phyloP scores from a whole-genome alignment of 2,888 invertebrate genomes.

The Panopea generosa region DNA sequence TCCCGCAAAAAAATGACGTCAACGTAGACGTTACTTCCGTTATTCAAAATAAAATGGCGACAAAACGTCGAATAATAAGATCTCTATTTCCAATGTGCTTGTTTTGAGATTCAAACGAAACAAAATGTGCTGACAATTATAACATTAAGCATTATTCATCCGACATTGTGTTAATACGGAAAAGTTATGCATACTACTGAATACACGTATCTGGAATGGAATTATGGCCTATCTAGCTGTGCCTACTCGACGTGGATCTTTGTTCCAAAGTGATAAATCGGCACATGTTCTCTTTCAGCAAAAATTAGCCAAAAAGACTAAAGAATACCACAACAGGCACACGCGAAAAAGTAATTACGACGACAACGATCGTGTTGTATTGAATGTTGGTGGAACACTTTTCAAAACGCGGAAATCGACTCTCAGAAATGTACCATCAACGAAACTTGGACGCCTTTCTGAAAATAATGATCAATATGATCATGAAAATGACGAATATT shows the following conservation, averaged over 20 bases:
- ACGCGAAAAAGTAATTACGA: conserved; percentile 36
- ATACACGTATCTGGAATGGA: background rate
- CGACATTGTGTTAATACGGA: too few relatives aligned
- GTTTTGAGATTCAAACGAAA: background rate
- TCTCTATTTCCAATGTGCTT: too few relatives aligned
- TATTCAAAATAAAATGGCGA: conserved; percentile 2
- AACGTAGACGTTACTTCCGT: conserved; percentile 11
- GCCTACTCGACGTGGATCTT: conserved; percentile 41
- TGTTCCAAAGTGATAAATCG: conserved; percentile 51
- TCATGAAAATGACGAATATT: conserved; percentile 55
- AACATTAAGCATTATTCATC: background rate
- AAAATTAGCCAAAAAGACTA: conserved; percentile 42
- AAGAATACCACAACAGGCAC: conserved; percentile 46
- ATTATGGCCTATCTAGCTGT: conserved; percentile 49
- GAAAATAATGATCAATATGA: conserved; percentile 44
- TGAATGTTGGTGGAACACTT: conserved; percentile 63
- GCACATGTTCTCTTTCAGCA: conserved; percentile 29
- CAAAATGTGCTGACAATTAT: too few relatives aligned
- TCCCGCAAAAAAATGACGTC: too few relatives aligned
- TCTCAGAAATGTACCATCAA: conserved; percentile 57
- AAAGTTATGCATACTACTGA: too few relatives aligned
- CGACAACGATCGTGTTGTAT: conserved; percentile 37
- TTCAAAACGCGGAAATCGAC: conserved; percentile 59
- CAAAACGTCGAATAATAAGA: background rate
- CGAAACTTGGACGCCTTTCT: conserved; percentile 49